These are phyloP conservation scores for Volucella bombylans DNA, from an alignment of 2,888 invertebrate genomes.

Conservation along the genomic window DNA sequence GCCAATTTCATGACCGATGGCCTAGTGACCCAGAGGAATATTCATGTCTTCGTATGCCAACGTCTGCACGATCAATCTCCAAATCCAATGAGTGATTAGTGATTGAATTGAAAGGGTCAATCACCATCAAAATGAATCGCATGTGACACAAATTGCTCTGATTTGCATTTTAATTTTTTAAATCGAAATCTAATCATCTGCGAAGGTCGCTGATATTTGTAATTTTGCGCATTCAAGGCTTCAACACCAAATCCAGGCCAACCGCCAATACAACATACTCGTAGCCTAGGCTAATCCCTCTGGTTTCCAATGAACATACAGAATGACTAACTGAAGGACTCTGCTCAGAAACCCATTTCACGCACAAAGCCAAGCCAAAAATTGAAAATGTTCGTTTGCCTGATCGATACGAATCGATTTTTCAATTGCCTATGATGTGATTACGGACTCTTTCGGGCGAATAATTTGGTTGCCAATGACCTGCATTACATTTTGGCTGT, in stretches of 20 bases:
- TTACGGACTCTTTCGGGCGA: conserved; percentile 35
- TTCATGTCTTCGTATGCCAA: neutral
- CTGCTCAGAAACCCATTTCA: conserved; percentile 27
- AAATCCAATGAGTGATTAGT: neutral
- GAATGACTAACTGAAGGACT: conserved; percentile 32
- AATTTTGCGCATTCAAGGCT: conserved; percentile 50
- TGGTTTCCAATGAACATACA: neutral
- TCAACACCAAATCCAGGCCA: conserved; percentile 6
- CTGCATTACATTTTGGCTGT: conserved; percentile 59
- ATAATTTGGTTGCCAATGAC: conserved; percentile 71
- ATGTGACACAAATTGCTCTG: conserved; percentile 2
- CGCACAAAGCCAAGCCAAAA: conserved; percentile 35
- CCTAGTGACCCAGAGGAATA: conserved; percentile 35
- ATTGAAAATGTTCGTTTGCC: conserved; percentile 21
- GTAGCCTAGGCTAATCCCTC: conserved; percentile 39
- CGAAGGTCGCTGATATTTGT: conserved; percentile 28
- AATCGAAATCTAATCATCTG: conserved; percentile 10
- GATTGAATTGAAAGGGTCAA: conserved; percentile 14
- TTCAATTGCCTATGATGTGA: conserved; percentile 48
- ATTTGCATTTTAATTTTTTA: conserved; percentile 13
- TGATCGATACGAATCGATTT: conserved; percentile 4
- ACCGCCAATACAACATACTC: conserved; percentile 40
- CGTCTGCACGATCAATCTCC: neutral
- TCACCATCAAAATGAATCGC: conserved; percentile 6
- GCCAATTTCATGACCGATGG: conserved; percentile 9